phyloP scores from a whole-genome alignment of 2,797 vertebrate species.

The Mus caroli region DNA sequence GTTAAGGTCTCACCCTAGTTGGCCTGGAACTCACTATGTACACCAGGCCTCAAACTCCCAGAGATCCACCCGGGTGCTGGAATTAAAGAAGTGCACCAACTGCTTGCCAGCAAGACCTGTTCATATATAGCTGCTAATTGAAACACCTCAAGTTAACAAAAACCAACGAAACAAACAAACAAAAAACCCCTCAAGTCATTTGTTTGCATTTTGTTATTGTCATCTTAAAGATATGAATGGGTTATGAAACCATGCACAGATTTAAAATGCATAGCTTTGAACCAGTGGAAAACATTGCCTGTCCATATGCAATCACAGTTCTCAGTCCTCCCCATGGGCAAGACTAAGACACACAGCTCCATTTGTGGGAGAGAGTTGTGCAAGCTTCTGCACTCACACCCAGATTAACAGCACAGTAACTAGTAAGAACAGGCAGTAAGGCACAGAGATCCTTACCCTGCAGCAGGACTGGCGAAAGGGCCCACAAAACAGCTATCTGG shows the following conservation, averaged over 20 bases:
- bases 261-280: neutral
- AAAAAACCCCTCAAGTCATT: neutral
- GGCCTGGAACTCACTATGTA: neutral
- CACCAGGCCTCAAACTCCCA: neutral
- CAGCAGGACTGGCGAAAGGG: neutral
- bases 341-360: neutral
- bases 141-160: neutral
- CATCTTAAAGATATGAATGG: constrained; percentile 4
- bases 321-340: neutral
- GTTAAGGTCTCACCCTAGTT: neutral
- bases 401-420: neutral
- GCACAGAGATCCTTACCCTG: neutral
- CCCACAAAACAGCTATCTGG: neutral
- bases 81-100: neutral
- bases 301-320: neutral
- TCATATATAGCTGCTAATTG: neutral
- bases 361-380: neutral
- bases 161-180: neutral
- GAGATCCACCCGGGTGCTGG: neutral
- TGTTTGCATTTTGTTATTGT: neutral
- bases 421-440: neutral
- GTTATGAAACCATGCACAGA: neutral
- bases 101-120: neutral
- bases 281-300: neutral
- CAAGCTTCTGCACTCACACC: neutral